Conservation (phyloP, 2,888 invertebrate genomes). For the Athalia rosae region DNA sequence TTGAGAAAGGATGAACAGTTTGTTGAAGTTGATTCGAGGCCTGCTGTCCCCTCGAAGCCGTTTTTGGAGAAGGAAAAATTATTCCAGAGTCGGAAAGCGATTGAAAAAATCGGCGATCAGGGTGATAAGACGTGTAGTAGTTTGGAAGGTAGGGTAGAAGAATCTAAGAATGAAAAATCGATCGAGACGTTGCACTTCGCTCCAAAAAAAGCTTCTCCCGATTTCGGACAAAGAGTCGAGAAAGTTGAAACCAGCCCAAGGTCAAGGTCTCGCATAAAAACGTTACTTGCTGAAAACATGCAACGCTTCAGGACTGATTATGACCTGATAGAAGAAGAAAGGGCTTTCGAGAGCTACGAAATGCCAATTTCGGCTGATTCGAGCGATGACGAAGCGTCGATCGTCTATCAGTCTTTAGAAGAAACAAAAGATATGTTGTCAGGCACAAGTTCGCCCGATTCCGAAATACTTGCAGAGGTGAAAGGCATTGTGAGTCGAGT, state of each 20-base stretch:
- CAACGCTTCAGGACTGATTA: conserved; percentile 14
- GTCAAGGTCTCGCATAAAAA: conserved; percentile 23
- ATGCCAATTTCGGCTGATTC: background rate
- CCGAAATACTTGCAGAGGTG: background rate
- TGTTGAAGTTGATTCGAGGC: background rate
- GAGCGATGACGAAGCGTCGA: background rate
- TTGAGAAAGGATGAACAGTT: background rate
- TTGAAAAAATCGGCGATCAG: background rate
- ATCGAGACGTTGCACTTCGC: conserved; percentile 26
- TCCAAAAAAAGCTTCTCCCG: background rate
- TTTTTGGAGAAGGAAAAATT: background rate
- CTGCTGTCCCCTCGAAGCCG: background rate
- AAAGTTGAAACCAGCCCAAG: background rate
- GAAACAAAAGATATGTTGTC: background rate
- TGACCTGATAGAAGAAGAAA: background rate
- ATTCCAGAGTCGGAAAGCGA: background rate
- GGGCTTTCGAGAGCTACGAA: background rate
- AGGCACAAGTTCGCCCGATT: background rate
- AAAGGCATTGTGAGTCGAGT: background rate
- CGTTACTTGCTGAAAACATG: conserved; percentile 23
- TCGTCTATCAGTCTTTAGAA: background rate
- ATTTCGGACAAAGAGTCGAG: background rate
- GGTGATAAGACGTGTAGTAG: no score
- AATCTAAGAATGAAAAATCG: background rate
- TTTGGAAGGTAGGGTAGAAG: background rate